These are phyloP conservation scores for Pristionchus entomophagus DNA, from an alignment of 2,888 invertebrate species.

Conservation along the genomic window DNA sequence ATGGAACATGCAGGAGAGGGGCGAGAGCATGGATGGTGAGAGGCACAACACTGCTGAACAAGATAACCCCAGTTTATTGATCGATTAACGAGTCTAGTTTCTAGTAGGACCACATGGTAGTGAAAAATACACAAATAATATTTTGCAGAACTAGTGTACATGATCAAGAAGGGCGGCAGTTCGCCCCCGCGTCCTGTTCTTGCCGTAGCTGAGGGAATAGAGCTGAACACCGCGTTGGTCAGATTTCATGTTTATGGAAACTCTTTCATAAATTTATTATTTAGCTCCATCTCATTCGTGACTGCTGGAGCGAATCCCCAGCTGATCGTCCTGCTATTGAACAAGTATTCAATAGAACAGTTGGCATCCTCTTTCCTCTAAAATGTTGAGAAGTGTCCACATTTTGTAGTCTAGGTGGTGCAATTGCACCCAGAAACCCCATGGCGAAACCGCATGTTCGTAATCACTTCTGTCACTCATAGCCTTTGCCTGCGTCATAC, in stretches of 20 bases:
- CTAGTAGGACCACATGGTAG: no score
- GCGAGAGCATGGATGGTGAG: slow-evolving; percentile 40
- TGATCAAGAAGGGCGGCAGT: slow-evolving; percentile 35
- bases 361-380: no score
- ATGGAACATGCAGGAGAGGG: neutral
- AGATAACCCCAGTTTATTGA: no score
- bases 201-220: slow-evolving; percentile 12
- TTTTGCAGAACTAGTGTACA: slow-evolving; percentile 42
- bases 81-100: no score
- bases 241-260: no score
- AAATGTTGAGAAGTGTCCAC: no score
- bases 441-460: neutral
- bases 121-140: no score
- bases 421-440: neutral
- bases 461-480: neutral
- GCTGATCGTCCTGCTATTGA: slow-evolving; percentile 24
- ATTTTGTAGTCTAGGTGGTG: no score
- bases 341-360: neutral
- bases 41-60: no score
- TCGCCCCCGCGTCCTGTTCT: neutral
- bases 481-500: neutral
- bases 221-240: slow-evolving; percentile 39
- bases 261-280: neutral
- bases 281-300: slow-evolving; percentile 43
- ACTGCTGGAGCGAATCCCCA: slow-evolving; percentile 45